These are phyloP conservation scores for Sebastolobus altivelis DNA, from an alignment of 2,797 vertebrate species.

Conservation along the genomic window DNA sequence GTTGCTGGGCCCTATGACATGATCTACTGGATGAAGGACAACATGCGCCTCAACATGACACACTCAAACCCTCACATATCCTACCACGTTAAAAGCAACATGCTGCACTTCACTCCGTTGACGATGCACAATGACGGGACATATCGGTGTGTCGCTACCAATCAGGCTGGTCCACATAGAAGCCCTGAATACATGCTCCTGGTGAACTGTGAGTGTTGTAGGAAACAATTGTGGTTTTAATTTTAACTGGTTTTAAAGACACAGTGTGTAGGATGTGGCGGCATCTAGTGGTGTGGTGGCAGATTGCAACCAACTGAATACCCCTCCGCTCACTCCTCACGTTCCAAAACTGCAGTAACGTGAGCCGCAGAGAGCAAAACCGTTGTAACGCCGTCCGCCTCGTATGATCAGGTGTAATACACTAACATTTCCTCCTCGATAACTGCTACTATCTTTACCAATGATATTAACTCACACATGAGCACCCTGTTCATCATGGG, in stretches of 20 bases:
- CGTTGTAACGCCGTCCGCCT: too few relatives aligned
- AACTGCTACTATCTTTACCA: not conserved
- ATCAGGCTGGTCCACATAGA: not conserved
- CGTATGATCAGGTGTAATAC: not conserved
- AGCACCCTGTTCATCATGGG: not conserved
- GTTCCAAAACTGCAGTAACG: not conserved
- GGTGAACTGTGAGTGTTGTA: conserved; percentile 79
- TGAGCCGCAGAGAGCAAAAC: too few relatives aligned
- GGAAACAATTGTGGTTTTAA: not conserved
- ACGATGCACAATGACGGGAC: conserved; percentile 39
- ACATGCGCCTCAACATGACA: conserved; percentile 4
- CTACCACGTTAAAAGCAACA: conserved; percentile 43
- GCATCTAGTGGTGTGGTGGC: not conserved
- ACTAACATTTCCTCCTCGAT: not conserved
- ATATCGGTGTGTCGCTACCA: conserved; percentile 75
- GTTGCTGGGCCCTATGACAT: conserved; percentile 64
- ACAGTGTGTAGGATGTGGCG: not conserved
- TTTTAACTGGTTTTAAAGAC: not conserved
- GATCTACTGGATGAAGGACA: conserved; percentile 75
- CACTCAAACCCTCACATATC: not conserved
- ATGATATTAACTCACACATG: not conserved
- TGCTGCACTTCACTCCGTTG: conserved; percentile 69
- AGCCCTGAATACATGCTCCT: conserved; percentile 58
- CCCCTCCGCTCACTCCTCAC: not conserved
- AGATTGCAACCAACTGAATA: not conserved